A percentile compares a stretch with the other conserved stretches of the same genome.
Evolutionary conservation across 2,113 vertebrate genomes (phyloP).

Genomic region (Marmota flaviventris): DNA sequence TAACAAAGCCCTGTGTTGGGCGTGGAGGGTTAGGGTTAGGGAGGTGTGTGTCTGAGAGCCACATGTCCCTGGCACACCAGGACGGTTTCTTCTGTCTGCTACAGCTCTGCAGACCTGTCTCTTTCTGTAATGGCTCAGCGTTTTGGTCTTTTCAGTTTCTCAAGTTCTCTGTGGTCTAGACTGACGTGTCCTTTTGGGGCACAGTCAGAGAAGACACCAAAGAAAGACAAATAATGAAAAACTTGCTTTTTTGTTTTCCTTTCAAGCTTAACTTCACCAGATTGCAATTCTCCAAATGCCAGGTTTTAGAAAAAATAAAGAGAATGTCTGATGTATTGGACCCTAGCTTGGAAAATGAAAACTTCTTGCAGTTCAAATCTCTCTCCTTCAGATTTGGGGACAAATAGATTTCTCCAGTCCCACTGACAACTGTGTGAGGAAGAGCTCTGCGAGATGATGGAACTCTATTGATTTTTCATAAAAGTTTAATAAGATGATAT

Average conservation of each 20-base stretch:
- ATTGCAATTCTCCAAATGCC: conserved; percentile 6
- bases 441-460: conserved; percentile 81
- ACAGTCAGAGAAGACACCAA: neutral
- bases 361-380: conserved; percentile 21
- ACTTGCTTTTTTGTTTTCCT: neutral
- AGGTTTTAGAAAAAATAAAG: neutral
- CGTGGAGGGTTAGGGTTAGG: neutral
- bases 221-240: conserved; percentile 6
- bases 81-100: neutral
- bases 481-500: conserved; percentile 88
- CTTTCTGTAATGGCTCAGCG: neutral
- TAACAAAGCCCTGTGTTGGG: neutral
- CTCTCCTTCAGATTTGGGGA: conserved; percentile 65
- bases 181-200: fast-evolving
- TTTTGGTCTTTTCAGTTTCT: neutral
- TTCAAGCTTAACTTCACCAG: conserved; percentile 3
- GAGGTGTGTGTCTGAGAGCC: neutral
- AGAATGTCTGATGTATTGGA: neutral
- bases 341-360: neutral
- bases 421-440: conserved; percentile 80
- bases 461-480: conserved; percentile 89
- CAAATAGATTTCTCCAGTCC: conserved; percentile 75
- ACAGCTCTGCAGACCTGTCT: neutral
- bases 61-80: fast-evolving
- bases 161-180: neutral